Evolutionary conservation across 2,888 invertebrate species (phyloP).

Genomic region (Thysanoteuthis rhombus): DNA sequence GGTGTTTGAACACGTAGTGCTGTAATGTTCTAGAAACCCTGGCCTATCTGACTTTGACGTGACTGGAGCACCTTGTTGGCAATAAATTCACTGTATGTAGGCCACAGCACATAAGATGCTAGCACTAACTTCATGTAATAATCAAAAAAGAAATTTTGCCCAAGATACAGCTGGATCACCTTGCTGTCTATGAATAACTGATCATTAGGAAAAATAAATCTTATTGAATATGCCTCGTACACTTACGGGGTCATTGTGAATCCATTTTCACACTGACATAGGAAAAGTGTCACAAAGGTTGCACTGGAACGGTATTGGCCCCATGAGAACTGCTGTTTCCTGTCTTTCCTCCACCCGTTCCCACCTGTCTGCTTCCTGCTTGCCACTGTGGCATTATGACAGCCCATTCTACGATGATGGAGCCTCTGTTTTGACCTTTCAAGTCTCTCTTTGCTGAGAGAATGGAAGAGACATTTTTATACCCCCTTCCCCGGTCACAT

Average conservation of each 20-base stretch:
- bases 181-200: not conserved
- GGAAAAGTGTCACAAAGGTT: not conserved
- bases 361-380: not conserved
- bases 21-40: too few relatives aligned
- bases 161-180: not conserved
- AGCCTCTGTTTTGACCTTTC: not conserved
- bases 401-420: not conserved
- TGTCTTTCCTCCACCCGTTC: not conserved
- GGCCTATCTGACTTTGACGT: too few relatives aligned
- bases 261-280: not conserved
- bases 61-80: too few relatives aligned
- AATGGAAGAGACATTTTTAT: not conserved
- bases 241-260: not conserved
- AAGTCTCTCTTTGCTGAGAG: not conserved
- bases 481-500: not conserved
- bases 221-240: not conserved
- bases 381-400: not conserved
- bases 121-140: not conserved
- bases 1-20: too few relatives aligned
- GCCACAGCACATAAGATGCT: not conserved
- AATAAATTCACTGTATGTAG: too few relatives aligned
- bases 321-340: not conserved
- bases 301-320: not conserved
- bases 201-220: not conserved
- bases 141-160: not conserved